phyloP scores from a whole-genome alignment of 2,113 vertebrate species.

The Bostrychus sinensis region DNA sequence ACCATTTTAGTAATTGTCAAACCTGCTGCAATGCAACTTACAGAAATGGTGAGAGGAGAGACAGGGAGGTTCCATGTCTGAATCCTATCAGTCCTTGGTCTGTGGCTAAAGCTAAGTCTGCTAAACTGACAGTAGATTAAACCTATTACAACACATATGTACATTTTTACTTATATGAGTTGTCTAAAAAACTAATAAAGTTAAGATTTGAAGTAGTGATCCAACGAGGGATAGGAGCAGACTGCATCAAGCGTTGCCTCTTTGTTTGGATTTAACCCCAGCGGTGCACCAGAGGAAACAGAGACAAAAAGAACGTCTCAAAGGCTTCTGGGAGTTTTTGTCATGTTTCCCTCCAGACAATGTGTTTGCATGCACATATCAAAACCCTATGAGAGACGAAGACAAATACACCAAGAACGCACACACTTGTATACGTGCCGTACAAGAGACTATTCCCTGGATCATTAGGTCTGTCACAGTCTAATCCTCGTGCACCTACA shows the following conservation, averaged over 20 bases:
- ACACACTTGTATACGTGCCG: slow-evolving; percentile 46
- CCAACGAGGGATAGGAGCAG: slow-evolving; percentile 68
- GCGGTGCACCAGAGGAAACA: slow-evolving; percentile 74
- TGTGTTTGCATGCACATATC: slow-evolving; percentile 82
- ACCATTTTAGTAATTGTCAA: no score
- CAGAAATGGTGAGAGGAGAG: no score
- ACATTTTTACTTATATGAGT: slow-evolving; percentile 65
- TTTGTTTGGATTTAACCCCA: slow-evolving; percentile 84
- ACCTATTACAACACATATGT: slow-evolving; percentile 28
- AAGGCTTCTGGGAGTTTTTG: slow-evolving; percentile 84
- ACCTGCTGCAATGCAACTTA: no score
- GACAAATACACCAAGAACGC: slow-evolving; percentile 72
- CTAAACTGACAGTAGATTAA: slow-evolving; percentile 54
- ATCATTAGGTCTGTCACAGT: slow-evolving; percentile 78
- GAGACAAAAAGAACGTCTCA: slow-evolving; percentile 73
- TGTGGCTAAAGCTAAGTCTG: slow-evolving; percentile 47
- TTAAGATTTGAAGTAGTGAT: slow-evolving; percentile 75
- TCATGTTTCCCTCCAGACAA: slow-evolving; percentile 82
- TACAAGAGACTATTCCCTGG: slow-evolving; percentile 74
- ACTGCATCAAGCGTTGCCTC: slow-evolving; percentile 62
- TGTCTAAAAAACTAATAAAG: slow-evolving; percentile 67
- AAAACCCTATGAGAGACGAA: slow-evolving; percentile 78
- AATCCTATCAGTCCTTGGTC: no score
- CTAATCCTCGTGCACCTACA: slow-evolving; percentile 77
- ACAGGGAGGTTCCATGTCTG: no score